phyloP scores from a whole-genome alignment of 2,113 vertebrate genomes.

The Tragelaphus strepsiceros region DNA sequence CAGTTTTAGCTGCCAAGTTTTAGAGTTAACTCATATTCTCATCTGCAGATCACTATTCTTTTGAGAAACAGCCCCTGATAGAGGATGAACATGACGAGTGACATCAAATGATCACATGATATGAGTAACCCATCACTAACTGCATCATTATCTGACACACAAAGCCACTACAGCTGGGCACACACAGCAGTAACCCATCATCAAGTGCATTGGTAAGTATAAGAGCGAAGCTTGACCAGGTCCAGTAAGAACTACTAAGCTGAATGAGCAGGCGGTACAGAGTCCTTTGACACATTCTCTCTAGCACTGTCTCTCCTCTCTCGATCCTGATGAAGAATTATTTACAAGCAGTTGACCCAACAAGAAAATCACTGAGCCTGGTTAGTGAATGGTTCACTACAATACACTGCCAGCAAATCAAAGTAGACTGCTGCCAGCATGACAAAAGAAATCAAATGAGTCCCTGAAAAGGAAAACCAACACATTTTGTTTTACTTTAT shows the following conservation, averaged over 20 bases:
- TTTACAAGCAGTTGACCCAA: neutral
- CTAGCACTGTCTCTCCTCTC: neutral
- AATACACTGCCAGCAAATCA: neutral
- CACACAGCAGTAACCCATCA: neutral
- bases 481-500: neutral
- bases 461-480: neutral
- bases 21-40: neutral
- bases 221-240: neutral
- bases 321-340: neutral
- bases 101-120: neutral
- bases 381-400: neutral
- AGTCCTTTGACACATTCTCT: no score
- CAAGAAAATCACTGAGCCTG: neutral
- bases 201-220: rapidly evolving
- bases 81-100: neutral
- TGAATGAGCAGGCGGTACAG: no score
- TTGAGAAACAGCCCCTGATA: neutral
- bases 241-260: neutral
- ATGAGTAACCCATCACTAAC: neutral
- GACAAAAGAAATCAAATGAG: neutral
- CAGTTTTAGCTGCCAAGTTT: neutral
- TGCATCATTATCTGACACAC: neutral
- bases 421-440: neutral
- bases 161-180: neutral
- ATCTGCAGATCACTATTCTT: neutral